Conservation (phyloP, 2,113 vertebrate species). For the Microtus montanus region DNA sequence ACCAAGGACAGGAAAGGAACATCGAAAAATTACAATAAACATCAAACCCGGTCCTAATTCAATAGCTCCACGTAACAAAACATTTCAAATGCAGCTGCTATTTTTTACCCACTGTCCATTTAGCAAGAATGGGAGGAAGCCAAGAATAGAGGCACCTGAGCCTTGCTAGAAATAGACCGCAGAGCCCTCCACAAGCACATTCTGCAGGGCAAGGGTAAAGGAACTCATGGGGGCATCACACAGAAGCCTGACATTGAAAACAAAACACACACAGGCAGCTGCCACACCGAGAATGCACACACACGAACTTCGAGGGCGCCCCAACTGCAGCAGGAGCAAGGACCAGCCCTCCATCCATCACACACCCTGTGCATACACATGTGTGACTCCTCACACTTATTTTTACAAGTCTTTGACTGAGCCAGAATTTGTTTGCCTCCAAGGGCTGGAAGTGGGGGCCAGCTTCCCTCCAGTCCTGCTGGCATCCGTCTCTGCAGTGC, state of each 20-base stretch:
- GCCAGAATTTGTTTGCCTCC: constrained; percentile 7
- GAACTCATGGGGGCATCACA: background rate
- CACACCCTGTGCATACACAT: background rate
- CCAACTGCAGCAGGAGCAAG: background rate
- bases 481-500: background rate
- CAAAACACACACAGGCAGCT: background rate
- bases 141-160: constrained; percentile 7
- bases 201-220: too few relatives aligned
- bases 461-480: background rate
- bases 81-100: constrained; percentile 7
- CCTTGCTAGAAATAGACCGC: background rate
- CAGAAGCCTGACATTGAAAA: background rate
- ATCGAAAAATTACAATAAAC: constrained; percentile 36
- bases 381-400: background rate
- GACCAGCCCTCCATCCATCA: background rate
- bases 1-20: constrained; percentile 23
- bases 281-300: background rate
- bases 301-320: background rate
- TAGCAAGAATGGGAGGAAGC: background rate
- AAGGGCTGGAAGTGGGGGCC: background rate
- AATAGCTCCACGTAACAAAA: constrained; percentile 23
- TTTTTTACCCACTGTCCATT: constrained; percentile 33
- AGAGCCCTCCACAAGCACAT: background rate
- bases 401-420: background rate
- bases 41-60: constrained; percentile 35